phyloP scores from a whole-genome alignment of 2,113 vertebrate species.

The Perca flavescens region DNA sequence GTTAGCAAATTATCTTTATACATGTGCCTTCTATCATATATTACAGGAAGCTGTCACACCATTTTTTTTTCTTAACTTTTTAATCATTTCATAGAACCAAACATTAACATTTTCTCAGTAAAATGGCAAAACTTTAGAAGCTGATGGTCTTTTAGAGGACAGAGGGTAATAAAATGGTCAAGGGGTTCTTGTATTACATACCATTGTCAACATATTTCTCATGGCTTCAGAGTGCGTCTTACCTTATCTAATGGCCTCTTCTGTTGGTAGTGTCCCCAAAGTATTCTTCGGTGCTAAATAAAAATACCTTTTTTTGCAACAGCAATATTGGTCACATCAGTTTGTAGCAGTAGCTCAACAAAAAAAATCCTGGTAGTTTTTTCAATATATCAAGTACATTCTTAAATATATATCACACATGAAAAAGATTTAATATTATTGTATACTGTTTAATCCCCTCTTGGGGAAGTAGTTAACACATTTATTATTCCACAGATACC shows the following conservation, averaged over 20 bases:
- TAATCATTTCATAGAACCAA: neutral
- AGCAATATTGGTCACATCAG: neutral
- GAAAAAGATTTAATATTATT: neutral
- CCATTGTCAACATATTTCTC: conserved; percentile 38
- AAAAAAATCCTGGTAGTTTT: neutral
- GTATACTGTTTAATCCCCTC: neutral
- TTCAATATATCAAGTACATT: conserved; percentile 3
- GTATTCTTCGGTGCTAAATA: neutral
- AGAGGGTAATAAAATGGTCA: neutral
- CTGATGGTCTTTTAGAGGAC: conserved; percentile 19
- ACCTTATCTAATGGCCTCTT: conserved; percentile 49
- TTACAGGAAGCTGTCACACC: neutral
- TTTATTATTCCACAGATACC: neutral
- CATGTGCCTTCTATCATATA: too few relatives aligned
- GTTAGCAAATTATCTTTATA: neutral
- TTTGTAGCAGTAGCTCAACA: neutral
- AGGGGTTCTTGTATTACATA: conserved; percentile 16
- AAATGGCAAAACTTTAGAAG: neutral
- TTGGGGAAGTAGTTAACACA: neutral
- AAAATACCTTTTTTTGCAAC: neutral
- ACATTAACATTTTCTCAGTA: neutral
- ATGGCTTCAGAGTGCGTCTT: conserved; percentile 25
- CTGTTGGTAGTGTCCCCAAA: neutral
- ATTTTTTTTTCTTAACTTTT: neutral
- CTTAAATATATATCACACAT: neutral